These are phyloP conservation scores for Ceyx melanurus DNA, from an alignment of 2,113 vertebrate species.

Conservation along the genomic window DNA sequence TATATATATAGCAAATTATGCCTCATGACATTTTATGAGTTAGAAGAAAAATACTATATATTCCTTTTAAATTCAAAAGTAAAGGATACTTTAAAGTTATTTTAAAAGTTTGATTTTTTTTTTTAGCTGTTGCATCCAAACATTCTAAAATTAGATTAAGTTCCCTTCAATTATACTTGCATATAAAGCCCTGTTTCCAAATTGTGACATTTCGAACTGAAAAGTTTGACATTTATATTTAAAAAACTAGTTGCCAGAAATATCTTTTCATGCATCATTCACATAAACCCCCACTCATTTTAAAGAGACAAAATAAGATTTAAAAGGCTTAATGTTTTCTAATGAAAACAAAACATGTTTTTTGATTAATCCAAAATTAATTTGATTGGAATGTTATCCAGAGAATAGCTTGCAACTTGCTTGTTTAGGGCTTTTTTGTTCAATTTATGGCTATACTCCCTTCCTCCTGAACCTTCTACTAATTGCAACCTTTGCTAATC, in stretches of 20 bases:
- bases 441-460: neutral
- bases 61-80: neutral
- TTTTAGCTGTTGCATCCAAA: neutral
- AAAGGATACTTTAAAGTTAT: neutral
- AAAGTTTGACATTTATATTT: neutral
- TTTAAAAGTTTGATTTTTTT: neutral
- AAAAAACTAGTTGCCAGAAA: neutral
- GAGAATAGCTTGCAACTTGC: neutral
- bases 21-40: neutral
- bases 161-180: neutral
- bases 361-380: neutral
- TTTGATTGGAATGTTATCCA: neutral
- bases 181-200: neutral
- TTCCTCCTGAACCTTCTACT: neutral
- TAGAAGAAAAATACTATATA: rapidly evolving
- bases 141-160: neutral
- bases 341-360: neutral
- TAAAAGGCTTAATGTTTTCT: neutral
- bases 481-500: neutral
- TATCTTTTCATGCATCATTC: neutral
- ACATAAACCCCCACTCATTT: rapidly evolving
- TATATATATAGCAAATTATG: neutral
- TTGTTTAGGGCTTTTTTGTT: neutral
- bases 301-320: neutral
- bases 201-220: neutral